A percentile compares a stretch with the other conserved stretches of the same genome.
Conservation (phyloP, 2,797 vertebrate species). For the Poliocrania exsul region DNA sequence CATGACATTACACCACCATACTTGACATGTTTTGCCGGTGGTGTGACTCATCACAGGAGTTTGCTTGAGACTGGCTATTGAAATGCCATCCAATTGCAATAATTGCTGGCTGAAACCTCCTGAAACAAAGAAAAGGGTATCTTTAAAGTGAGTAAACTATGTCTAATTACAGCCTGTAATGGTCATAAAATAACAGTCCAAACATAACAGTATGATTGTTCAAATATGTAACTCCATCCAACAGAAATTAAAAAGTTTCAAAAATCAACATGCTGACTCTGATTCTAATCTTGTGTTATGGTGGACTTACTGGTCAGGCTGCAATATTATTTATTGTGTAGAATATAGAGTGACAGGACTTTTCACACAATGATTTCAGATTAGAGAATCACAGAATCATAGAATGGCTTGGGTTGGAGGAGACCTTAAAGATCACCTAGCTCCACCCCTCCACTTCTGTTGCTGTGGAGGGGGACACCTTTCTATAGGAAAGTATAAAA, state of each 20-base stretch:
- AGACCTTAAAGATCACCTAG: background rate
- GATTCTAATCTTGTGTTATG: background rate
- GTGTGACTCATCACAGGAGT: background rate
- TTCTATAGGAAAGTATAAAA: background rate
- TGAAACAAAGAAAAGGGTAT: background rate
- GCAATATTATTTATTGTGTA: background rate
- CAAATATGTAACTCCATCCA: background rate
- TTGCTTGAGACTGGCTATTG: background rate
- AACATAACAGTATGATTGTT: background rate
- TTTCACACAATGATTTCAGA: background rate
- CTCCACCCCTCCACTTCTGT: background rate
- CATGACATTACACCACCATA: background rate
- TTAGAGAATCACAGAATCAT: background rate
- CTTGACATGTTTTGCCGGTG: background rate
- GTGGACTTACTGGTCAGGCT: background rate
- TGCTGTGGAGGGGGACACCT: background rate
- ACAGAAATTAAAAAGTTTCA: background rate
- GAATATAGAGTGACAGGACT: background rate
- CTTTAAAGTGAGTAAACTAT: background rate
- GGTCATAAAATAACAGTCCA: conserved; percentile 19
- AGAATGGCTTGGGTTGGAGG: accelerated
- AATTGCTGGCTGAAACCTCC: conserved; percentile 29
- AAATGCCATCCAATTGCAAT: background rate
- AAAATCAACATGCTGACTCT: background rate
- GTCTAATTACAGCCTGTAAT: conserved; percentile 12